Evolutionary conservation across 2,888 invertebrate species (phyloP).

Genomic region (Oxystoma pomonae): DNA sequence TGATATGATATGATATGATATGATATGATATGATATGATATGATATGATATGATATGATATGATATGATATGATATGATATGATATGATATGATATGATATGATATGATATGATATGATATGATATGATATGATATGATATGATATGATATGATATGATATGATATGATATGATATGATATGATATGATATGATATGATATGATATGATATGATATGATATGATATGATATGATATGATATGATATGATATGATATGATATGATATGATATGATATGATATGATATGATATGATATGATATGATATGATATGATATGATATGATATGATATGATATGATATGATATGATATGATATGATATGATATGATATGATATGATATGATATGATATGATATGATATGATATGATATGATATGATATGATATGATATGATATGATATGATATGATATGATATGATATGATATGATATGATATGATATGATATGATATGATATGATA

Average conservation of each 20-base stretch:
- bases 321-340: neutral
- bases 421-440: neutral
- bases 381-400: neutral
- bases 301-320: neutral
- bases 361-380: neutral
- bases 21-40: too few species aligned
- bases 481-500: neutral
- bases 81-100: too few species aligned
- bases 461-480: neutral
- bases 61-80: too few species aligned
- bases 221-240: neutral
- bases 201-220: neutral
- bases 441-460: neutral
- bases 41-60: too few species aligned
- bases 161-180: neutral
- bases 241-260: neutral
- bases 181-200: neutral
- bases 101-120: too few species aligned
- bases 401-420: neutral
- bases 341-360: neutral
- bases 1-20: too few species aligned
- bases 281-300: neutral
- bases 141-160: neutral
- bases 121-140: too few species aligned
- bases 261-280: neutral